phyloP scores from a whole-genome alignment of 2,797 vertebrate species.

The Fistularia tabacaria region DNA sequence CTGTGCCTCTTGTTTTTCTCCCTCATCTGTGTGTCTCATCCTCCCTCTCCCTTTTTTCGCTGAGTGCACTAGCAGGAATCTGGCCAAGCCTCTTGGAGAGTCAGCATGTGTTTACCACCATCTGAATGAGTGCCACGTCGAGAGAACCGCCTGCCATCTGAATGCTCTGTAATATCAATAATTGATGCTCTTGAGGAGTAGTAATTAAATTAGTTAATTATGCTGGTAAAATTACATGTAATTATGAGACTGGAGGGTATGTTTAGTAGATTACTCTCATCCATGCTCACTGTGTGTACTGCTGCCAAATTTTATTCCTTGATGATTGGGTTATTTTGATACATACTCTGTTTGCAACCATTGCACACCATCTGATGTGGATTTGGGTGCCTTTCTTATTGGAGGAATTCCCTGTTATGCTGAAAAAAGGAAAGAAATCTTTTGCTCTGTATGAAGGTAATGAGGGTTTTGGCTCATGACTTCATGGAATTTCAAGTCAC shows the following conservation, averaged over 20 bases:
- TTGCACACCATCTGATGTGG: constrained; percentile 68
- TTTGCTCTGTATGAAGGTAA: constrained; percentile 21
- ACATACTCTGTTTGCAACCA: constrained; percentile 84
- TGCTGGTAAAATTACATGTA: constrained; percentile 99
- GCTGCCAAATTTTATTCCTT: constrained; percentile 99
- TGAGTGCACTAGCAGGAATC: constrained; percentile 67
- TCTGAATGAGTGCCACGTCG: constrained; percentile 93
- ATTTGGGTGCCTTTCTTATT: constrained; percentile 39
- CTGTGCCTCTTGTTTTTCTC: constrained; percentile 6
- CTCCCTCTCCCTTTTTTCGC: constrained; percentile 28
- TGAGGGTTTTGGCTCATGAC: constrained; percentile 25
- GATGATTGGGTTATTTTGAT: constrained; percentile 99
- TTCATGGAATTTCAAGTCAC: too few species aligned
- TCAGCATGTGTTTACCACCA: constrained; percentile 92
- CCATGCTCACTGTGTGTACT: constrained; percentile 97
- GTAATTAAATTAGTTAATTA: constrained; percentile 99
- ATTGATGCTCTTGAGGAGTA: constrained; percentile 99
- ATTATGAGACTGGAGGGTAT: constrained; percentile 99
- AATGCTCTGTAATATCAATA: constrained; percentile 99
- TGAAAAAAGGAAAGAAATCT: constrained; percentile 19
- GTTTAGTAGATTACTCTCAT: constrained; percentile 99
- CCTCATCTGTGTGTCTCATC: constrained; percentile 6
- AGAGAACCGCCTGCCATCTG: constrained; percentile 91
- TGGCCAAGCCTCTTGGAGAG: constrained; percentile 85
- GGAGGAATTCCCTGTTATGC: constrained; percentile 33